Evolutionary conservation across 2,113 vertebrate species (phyloP), one percentile per base, ranked within the genome.

Genomic region (Emydura subglobosa): DNA sequence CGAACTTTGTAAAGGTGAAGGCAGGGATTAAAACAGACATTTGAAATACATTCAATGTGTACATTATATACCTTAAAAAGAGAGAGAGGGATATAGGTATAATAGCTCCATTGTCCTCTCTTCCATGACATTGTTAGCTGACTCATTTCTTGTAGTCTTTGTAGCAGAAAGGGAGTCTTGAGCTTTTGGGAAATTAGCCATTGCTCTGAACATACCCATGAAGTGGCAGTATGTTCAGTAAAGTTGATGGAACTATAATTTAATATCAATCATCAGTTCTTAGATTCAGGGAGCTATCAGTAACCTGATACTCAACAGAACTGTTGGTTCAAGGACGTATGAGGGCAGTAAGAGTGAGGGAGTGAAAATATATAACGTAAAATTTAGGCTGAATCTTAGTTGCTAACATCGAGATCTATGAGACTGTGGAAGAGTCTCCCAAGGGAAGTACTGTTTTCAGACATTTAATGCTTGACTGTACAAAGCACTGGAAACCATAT

Each of bases 341-440:
- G 12, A 76, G 22, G 47, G 25, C 47, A 86, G 42, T 72, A 89
- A 86, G 83, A 44, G 10, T 25, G 25, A 76, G 12, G 42, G 42
- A 72, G n/a, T 3, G 72, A 83, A 11, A 84, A 83, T 87, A 79
- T 24, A 57, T 95, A 92, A 96, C 89, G 85, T 85, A 88, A 95
- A 96, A 96, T 94, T 61, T 59, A 22, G 53, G 84, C 94, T 93
- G 87, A 89, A 95, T 82, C 44, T 91, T 53, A 29, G 81, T 89
- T 90, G 25, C 79, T 95, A 81, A 89, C 55, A 10, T 53, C 80
- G 88, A 96, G 86, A 74, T 95, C 88, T 94, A 55, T 61, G 51
- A 84, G 80, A 81, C 61, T 87, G 87, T 83, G 83, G 89, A 92
- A 54, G 72, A 1, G 0, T 12, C 55, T 96, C 85, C 94, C 88